phyloP scores from a whole-genome alignment of 2,797 vertebrate species.

The Alectoris magna region DNA sequence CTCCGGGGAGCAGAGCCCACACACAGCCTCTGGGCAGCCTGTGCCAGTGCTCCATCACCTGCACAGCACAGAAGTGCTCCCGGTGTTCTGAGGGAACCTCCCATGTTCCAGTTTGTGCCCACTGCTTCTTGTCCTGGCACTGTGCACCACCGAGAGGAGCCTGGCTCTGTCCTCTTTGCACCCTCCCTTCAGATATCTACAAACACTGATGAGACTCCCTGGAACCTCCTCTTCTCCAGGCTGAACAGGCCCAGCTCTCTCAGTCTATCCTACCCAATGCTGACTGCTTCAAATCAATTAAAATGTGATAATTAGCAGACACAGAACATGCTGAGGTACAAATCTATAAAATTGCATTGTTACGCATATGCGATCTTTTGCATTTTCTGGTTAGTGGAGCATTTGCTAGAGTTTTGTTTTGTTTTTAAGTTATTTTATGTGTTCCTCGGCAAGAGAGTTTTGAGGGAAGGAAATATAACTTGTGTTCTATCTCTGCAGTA shows the following conservation, averaged over 20 bases:
- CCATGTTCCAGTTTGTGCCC: background rate
- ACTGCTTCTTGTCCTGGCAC: background rate
- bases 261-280: background rate
- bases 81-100: background rate
- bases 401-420: background rate
- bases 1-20: background rate
- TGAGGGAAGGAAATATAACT: background rate
- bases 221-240: background rate
- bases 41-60: background rate
- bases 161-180: too few relatives aligned
- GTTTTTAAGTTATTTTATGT: background rate
- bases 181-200: background rate
- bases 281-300: background rate
- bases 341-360: background rate
- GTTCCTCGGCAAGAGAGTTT: background rate
- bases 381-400: background rate
- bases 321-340: fast-evolving
- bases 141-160: background rate
- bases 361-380: background rate
- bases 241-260: background rate
- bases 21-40: background rate
- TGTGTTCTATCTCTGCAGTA: fast-evolving
- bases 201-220: background rate
- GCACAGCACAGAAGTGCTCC: background rate
- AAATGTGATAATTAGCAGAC: background rate